Base-by-base conservation (phyloP, 2,888 invertebrate species). In the Dorcus parallelipipedus region DNA sequence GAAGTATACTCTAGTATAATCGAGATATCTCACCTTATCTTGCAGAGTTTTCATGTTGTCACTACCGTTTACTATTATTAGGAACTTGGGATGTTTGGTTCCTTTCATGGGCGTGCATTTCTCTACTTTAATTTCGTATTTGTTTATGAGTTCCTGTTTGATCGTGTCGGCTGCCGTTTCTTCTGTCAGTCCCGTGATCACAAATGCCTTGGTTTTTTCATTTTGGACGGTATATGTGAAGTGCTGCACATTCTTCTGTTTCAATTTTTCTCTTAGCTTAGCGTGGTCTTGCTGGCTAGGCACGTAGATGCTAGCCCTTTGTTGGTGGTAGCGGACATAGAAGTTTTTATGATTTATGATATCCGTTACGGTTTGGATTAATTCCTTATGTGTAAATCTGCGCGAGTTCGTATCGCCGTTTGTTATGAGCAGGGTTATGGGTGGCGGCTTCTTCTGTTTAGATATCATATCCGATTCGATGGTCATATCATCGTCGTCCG, bases 121-220 rank as follows among this genome's bases (percentile, higher is more conserved):
- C 41, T n/a, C 41, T 41, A 41, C 10, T 3, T 10, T 10, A 3
- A 41, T n/a, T 2, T 3, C 2, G 10, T n/a, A 10, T 41, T 41
- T 10, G 3, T 41, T 3, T 9, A 33, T 8, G 2, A 40, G 41
- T 26, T 39, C 26, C 23, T 9, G 10, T 9, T 23, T 50, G n/a
- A n/a, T 41, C 0, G 7, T 7, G 1, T 14, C 9, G 9, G n/a
- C 14, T 9, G 50, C 17, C 9, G 20, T 20, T 20, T 23, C 49
- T 10, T 39, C 38, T 9, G 48, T 40, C 4, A 55, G 23, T n/a
- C 55, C 55, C 6, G 17, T 23, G 5, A 55, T 49, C 3, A 55
- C 10, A 33, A 40, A 49, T 9, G 49, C 55, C 2, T 14, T 4
- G 6, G 39, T 20, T 8, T 23, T 10, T 9, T 55, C 49, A 3